phyloP scores from a whole-genome alignment of 2,113 vertebrate genomes.

The Diphyllodes magnificus region DNA sequence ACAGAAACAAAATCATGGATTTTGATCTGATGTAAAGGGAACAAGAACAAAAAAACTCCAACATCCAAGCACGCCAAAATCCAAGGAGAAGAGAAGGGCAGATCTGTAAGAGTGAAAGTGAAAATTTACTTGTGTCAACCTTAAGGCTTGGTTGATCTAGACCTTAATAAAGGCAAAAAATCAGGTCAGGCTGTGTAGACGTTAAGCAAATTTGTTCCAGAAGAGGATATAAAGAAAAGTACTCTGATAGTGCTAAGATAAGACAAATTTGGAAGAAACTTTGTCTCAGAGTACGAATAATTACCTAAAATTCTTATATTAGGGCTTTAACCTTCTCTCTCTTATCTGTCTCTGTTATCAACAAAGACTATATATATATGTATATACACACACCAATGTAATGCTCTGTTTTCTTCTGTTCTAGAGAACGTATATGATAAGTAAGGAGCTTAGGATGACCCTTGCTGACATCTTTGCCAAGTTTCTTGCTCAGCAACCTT shows the following conservation, averaged over 20 bases:
- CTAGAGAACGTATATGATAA: background rate
- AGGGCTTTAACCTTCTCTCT: background rate
- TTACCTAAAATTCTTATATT: background rate
- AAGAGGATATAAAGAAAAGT: background rate
- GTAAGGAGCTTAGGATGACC: background rate
- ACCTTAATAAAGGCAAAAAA: background rate
- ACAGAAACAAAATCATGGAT: background rate
- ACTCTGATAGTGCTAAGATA: background rate
- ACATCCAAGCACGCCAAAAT: background rate
- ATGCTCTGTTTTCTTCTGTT: background rate
- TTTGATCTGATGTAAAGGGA: background rate
- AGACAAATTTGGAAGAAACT: background rate
- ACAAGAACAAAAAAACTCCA: background rate
- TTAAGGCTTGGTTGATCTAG: background rate
- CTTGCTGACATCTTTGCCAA: background rate
- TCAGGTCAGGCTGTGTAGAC: background rate
- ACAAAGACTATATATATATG: background rate
- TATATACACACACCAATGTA: background rate
- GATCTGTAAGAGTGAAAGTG: background rate
- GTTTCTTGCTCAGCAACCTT: background rate
- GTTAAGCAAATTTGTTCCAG: background rate
- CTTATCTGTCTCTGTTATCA: background rate
- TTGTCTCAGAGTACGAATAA: background rate
- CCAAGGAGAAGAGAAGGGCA: fast-evolving
- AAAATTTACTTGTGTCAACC: background rate